Base-by-base conservation (phyloP, 2,113 vertebrate genomes). In the Synodontis membranacea region DNA sequence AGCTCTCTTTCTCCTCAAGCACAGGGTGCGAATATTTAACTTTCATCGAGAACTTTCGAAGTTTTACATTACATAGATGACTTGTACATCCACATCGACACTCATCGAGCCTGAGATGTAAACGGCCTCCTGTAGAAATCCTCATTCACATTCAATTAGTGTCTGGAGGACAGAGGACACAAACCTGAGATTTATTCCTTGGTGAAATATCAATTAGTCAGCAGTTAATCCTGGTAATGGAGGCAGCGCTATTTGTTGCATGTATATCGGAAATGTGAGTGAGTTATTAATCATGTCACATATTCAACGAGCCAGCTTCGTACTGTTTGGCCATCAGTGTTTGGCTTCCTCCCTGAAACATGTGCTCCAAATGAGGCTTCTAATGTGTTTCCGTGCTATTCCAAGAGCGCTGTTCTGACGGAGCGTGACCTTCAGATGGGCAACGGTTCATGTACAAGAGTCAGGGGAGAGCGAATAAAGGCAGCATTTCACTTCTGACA, bases 371-470 rank as follows among this genome's bases (percentile, higher is more conserved):
- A 89, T 80, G 88, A 90, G 75, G 85, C 89, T 80, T 80, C 86
- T 89, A 90, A 90, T 88, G 84, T 81, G 68, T 90, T 88, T 88
- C 84, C 83, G 70, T 87, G 84, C 58, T 84, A 86, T 89, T 89
- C 80, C 86, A 89, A 80, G 75, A 81, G 78, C 68, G 42, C 78
- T 75, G 88, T 58, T 86, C 87, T 86, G 85, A 80, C 83, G 60
- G 82, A 89, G 84, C 85, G 50, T 75, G 85, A 86, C 88, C 84
- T 86, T 82, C 68, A 83, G 81, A 88, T 85, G 84, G 86, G 89
- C 86, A 86, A 85, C 68, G 82, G 86, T 87, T 89, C 86, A 86
- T 84, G 82, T 88, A 89, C 87, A 82, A 76, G 81, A 90, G 84
- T 85, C 84, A 68, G 75, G 68, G 70, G 75, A 88, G 76, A 68